Base-by-base conservation (phyloP, 2,888 invertebrate species). In the Acanthosepion esculentum region DNA sequence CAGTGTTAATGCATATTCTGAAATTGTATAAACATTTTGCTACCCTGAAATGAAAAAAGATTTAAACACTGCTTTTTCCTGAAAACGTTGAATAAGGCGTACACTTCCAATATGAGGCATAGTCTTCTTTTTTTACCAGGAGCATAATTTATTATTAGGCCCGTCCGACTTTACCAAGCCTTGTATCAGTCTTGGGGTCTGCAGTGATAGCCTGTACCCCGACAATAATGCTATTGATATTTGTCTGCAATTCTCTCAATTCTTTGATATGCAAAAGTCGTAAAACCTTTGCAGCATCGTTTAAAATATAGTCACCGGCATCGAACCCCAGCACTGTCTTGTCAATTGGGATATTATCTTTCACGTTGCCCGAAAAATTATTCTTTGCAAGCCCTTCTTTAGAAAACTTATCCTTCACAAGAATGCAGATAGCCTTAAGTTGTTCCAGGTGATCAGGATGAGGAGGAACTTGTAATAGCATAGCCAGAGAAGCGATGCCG, bases 141-240 rank as follows among this genome's bases (percentile, higher is more conserved):
- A 50, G 10, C 5, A 23, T 23, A 23, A 33, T 33, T 78, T 78
- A 15, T n/a, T 78, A 15, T 78, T n/a, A 78, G n/a, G 33, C 33
- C 33, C 95, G 95, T n/a, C 99, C 99, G 96, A 99, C 99, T 98
- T 99, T 98, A 94, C 99, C 99, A 94, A 99, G 98, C 97, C 98
- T 98, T 0, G 99, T 99, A 97, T 99, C 99, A 95, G 99, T 99
- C 98, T 99, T 99, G 5, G 99, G 99, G 98, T 99, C 98, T 10
- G 99, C 99, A 1, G 99, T 99, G 3, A 99, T 98, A 95, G 98
- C 98, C 98, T 99, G 99, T 8, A 99, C 98, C 93, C 98, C 98
- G 2, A 99, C 99, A 96, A 99, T 98, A 1, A 99, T 98, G 97
- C 99, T 99, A 97, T 99, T 99, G 94, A 99, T 99, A 96, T 98